These are phyloP conservation scores for Plodia interpunctella DNA, from an alignment of 1,140 invertebrate genomes.

Conservation along the genomic window DNA sequence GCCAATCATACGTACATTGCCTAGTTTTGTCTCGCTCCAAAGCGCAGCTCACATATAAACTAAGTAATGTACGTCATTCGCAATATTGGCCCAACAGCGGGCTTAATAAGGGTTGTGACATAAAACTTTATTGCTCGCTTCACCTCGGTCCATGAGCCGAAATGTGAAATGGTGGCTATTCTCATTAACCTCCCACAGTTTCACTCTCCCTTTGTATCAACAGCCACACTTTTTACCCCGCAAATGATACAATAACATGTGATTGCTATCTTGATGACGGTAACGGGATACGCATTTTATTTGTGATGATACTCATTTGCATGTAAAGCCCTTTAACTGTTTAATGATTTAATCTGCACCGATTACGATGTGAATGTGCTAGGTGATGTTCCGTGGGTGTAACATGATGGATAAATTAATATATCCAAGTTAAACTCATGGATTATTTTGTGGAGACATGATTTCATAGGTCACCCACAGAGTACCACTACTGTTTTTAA, in stretches of 20 bases:
- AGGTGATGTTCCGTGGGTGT: not conserved
- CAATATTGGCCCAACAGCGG: not conserved
- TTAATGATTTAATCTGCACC: not conserved
- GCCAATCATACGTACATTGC: too few species aligned
- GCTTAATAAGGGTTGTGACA: slow-evolving; percentile 45
- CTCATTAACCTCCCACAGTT: slow-evolving; percentile 57
- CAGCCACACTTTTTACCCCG: slow-evolving; percentile 38
- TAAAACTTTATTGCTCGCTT: slow-evolving; percentile 55
- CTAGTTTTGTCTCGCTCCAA: too few species aligned
- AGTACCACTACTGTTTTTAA: too few species aligned
- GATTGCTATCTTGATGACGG: slow-evolving; percentile 18
- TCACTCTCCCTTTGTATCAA: slow-evolving; percentile 41
- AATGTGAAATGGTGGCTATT: slow-evolving; percentile 53
- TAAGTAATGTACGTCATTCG: not conserved
- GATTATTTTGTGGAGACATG: too few species aligned
- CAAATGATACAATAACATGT: slow-evolving; percentile 19
- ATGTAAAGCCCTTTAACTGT: not conserved
- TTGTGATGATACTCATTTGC: slow-evolving; percentile 1
- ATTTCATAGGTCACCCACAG: too few species aligned
- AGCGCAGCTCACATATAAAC: too few species aligned
- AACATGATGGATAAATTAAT: not conserved
- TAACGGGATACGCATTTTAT: not conserved
- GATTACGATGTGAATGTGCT: not conserved
- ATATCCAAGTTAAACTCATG: too few species aligned
- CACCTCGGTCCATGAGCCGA: slow-evolving; percentile 40